A percentile compares a stretch with the other conserved stretches of the same genome.
These are phyloP conservation scores for Synergus laeviventris DNA, from an alignment of 2,888 invertebrate genomes.

Conservation along the genomic window DNA sequence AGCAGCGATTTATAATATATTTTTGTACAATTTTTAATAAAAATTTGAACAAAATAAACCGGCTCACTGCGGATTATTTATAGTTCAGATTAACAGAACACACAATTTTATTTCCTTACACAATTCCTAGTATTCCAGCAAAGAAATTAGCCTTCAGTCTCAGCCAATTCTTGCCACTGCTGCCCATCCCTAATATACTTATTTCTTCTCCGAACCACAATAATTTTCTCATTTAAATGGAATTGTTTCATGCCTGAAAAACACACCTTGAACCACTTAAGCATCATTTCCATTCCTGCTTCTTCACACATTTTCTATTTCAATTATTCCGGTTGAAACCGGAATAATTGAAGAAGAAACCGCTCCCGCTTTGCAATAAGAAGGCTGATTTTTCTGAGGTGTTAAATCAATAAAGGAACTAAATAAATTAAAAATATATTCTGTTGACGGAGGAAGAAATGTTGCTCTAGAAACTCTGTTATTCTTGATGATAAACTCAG, in stretches of 20 bases:
- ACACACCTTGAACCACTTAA: neutral
- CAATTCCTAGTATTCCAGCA: neutral
- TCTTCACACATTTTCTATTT: constrained; percentile 27
- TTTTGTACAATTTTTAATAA: neutral
- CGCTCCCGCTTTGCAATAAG: no score
- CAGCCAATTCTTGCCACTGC: neutral
- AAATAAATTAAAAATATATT: no score
- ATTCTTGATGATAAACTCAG: no score
- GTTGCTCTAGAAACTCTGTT: no score
- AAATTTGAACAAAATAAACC: neutral
- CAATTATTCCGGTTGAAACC: constrained; percentile 28
- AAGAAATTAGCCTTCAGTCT: neutral
- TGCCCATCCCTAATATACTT: neutral
- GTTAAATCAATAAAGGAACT: no score
- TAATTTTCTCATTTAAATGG: constrained; percentile 29
- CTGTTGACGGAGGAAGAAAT: no score
- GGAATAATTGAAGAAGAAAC: neutral
- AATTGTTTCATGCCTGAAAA: constrained; percentile 30
- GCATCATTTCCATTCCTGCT: constrained; percentile 3
- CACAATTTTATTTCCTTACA: neutral
- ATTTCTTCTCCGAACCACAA: neutral
- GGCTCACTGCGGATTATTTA: neutral
- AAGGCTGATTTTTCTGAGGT: no score
- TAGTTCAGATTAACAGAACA: neutral
- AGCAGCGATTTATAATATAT: neutral